Base-by-base conservation (phyloP, 2,888 invertebrate species). In the Aquatica leii region DNA sequence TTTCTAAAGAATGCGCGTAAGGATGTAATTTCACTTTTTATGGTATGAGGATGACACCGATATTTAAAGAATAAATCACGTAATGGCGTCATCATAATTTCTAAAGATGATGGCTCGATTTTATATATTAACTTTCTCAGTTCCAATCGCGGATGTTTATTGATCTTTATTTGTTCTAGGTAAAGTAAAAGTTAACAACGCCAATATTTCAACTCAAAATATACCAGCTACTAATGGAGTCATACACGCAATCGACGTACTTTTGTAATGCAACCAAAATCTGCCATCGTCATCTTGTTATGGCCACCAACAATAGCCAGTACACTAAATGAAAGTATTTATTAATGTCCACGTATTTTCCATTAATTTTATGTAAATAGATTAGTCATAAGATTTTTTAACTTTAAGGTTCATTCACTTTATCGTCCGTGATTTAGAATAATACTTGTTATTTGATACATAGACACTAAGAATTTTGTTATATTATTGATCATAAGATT, bases 151-250 rank as follows among this genome's bases (percentile, higher is more conserved):
- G 37, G 37, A 37, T 37, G 37, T 37, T 37, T 14, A 48, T 31
- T 20, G 17, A 35, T 37, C 18, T 35, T 18, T 59, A 18, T 31
- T 56, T 49, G 14, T 83, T 83, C 20, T 84, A 92, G 94, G 93
- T 71, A 91, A 91, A 79, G 90, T 94, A 72, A 92, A 92, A 80
- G 90, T 93, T 68, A 94, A 94, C 81, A 92, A 93, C 77, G 89
- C 90, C 15, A 89, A 90, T 78, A 90, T 94, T 76, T 83, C 91
- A 65, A 92, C 93, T 51, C 91, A 92, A 80, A 94, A 94, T 81
- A 91, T 94, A 73, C 94, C 94, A 53, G 90, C 94, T 54, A 94
- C 94, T 55, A 94, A 94, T 79, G 94, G 94, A 71, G 94, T 94
- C 62, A 89, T 94, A 74, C 94, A 94, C 80, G 94, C 92, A 8